These are phyloP conservation scores for Oryzaephilus surinamensis DNA, from an alignment of 1,140 invertebrate species.

Conservation along the genomic window DNA sequence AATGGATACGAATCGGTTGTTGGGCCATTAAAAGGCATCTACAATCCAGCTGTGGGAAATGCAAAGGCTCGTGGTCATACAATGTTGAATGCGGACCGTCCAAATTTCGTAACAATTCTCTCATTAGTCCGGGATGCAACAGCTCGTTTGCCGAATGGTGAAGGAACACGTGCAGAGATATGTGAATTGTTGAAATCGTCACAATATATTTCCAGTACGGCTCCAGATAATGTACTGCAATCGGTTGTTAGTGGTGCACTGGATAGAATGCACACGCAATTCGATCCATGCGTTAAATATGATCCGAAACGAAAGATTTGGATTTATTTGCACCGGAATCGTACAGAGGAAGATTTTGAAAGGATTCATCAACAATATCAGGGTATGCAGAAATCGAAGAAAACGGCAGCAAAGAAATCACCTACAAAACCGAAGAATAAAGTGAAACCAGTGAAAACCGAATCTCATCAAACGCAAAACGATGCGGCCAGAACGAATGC, in stretches of 20 bases:
- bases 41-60: slow-evolving; percentile 44
- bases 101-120: slow-evolving; percentile 84
- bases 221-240: slow-evolving; percentile 61
- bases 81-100: slow-evolving; percentile 69
- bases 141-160: slow-evolving; percentile 84
- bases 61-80: slow-evolving; percentile 67
- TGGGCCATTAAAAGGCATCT: slow-evolving; percentile 81
- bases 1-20: slow-evolving; percentile 82
- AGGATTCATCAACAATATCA: slow-evolving; percentile 53
- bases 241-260: slow-evolving; percentile 82
- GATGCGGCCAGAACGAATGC: slow-evolving; percentile 24
- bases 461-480: too few species aligned
- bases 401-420: slow-evolving; percentile 37
- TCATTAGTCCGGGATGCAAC: slow-evolving; percentile 86
- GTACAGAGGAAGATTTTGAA: slow-evolving; percentile 68
- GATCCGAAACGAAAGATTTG: slow-evolving; percentile 81
- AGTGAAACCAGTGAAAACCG: slow-evolving; percentile 24
- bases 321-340: slow-evolving; percentile 75
- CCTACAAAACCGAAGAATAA: slow-evolving; percentile 38
- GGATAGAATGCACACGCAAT: slow-evolving; percentile 77
- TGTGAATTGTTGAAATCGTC: slow-evolving; percentile 74
- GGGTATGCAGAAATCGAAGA: slow-evolving; percentile 45
- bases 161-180: slow-evolving; percentile 85
- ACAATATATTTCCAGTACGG: slow-evolving; percentile 67
- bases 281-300: slow-evolving; percentile 85